These are phyloP conservation scores for Asarcornis scutulata DNA, from an alignment of 2,113 vertebrate species.

Conservation along the genomic window DNA sequence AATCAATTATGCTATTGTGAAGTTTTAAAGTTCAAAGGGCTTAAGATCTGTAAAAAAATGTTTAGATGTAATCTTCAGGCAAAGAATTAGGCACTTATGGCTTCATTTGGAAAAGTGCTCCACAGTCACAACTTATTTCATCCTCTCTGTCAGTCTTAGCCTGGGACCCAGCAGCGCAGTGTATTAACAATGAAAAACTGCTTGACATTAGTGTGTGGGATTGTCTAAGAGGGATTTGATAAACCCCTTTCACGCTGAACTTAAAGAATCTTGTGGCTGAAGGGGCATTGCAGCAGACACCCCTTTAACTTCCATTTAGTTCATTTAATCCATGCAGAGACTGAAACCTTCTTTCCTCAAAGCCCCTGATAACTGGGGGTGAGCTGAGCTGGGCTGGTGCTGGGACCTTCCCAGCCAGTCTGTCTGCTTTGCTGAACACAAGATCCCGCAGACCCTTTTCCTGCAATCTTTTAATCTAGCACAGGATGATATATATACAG, in stretches of 20 bases:
- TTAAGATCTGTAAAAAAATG: conserved; percentile 33
- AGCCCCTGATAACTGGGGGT: rapidly evolving
- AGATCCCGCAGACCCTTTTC: neutral
- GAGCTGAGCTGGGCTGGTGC: neutral
- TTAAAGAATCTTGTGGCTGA: neutral
- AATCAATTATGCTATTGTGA: conserved; percentile 43
- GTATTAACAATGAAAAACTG: neutral
- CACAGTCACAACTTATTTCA: neutral
- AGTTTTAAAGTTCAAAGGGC: conserved; percentile 35
- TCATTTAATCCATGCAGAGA: neutral
- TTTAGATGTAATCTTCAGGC: conserved; percentile 46
- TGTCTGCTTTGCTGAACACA: neutral
- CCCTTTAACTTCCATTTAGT: neutral
- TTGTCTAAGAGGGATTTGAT: neutral
- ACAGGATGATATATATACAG: neutral
- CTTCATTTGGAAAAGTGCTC: conserved; percentile 6
- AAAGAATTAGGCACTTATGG: neutral
- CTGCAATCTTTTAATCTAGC: neutral
- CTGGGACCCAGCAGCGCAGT: neutral
- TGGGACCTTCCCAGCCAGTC: neutral
- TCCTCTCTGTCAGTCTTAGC: neutral
- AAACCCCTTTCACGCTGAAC: neutral
- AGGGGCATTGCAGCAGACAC: neutral
- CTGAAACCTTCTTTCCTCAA: neutral
- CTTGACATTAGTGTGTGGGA: neutral